Percentiles rank a stretch among this genome's conserved stretches.
These are phyloP conservation scores for Cotesia chilonis DNA, from an alignment of 1,140 invertebrate species.

Conservation along the genomic window DNA sequence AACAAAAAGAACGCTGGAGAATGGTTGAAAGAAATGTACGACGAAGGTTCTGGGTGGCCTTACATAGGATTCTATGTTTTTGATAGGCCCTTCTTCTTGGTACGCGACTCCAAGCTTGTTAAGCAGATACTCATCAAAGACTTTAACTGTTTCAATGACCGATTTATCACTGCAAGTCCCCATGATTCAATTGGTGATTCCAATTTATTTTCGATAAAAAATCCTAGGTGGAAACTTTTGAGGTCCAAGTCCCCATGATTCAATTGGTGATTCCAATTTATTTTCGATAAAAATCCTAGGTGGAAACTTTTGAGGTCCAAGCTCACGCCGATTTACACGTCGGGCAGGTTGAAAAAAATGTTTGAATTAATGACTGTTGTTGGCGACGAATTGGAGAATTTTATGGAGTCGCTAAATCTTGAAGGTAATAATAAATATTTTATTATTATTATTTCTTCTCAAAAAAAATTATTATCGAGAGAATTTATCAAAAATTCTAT, in stretches of 20 bases:
- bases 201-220: constrained; percentile 53
- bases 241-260: constrained; percentile 52
- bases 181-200: constrained; percentile 46
- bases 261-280: constrained; percentile 48
- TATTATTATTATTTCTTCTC: no score
- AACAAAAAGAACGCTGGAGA: constrained; percentile 30
- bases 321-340: constrained; percentile 60
- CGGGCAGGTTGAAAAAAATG: constrained; percentile 61
- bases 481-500: no score
- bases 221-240: constrained; percentile 58
- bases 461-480: no score
- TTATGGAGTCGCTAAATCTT: constrained; percentile 40
- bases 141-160: constrained; percentile 60
- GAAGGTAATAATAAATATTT: no score
- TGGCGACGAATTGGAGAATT: constrained; percentile 50
- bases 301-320: constrained; percentile 61
- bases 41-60: constrained; percentile 32
- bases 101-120: constrained; percentile 62
- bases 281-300: constrained; percentile 51
- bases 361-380: constrained; percentile 60
- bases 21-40: constrained; percentile 43
- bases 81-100: constrained; percentile 55
- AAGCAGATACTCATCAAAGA: constrained; percentile 65
- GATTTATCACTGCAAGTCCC: constrained; percentile 41
- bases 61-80: constrained; percentile 57